Evolutionary conservation across 2,797 vertebrate species (phyloP), one percentile per base, ranked within the genome.

Genomic region (Premnoplex brunnescens): DNA sequence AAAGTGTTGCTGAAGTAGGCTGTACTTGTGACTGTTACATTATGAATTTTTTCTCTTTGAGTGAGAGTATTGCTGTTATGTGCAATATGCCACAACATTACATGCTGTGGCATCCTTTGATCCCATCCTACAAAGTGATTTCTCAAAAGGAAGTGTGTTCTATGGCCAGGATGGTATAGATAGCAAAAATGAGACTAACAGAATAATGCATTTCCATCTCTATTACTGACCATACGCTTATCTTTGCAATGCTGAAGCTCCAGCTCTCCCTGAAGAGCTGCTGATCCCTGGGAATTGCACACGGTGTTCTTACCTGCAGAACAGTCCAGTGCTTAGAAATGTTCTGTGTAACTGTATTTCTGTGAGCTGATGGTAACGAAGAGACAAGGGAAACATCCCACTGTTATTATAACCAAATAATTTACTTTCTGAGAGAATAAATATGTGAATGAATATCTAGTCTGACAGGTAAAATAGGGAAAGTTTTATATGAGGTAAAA

Each of bases 401-500:
- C 36, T 2, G 1, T n/a, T 59, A 43, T 44, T 63, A 34, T 6
- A 89, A 66, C 26, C 32, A 83, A 84, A 58, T 48, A 59, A 52
- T 67, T 79, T 74, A n/a, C 22, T 91, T 85, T 89, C 55, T 13
- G 11, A 67, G 62, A 41, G 22, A 54, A 60, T 39, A 56, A 68
- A 24, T 84, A 64, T n/a, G 41, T 59, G 43, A 77, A 48, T 84
- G 52, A 58, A 83, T 58, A n/a, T 58, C 32, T 66, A 49, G 68
- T 88, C 32, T 71, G n/a, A 32, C 12, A 52, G 18, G 52, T 48
- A 54, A 76, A 91, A 81, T 48, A 78, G 34, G 44, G 46, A 74
- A 60, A 44, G 69, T 71, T 94, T 91, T 95, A 82, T 69, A 56
- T 37, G 76, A 46, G 21, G n/a, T 92, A 75, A 93, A 86, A 86